Conservation (phyloP, 2,113 vertebrate genomes). For the Burhinus bistriatus region DNA sequence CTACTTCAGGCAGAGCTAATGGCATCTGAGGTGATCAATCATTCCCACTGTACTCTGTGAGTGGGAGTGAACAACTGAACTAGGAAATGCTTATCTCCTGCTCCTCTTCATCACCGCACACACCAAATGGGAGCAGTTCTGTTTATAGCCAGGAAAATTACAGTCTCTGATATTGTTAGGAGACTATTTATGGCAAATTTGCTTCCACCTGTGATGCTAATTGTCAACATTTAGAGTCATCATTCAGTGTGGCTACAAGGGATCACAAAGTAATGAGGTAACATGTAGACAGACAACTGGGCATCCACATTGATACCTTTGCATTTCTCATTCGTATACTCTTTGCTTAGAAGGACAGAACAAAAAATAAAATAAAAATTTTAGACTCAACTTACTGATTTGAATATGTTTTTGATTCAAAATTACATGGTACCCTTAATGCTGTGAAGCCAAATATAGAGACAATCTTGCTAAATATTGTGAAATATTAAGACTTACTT, state of each 20-base stretch:
- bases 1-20: slow-evolving; percentile 41
- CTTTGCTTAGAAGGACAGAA: neutral
- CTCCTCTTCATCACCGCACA: neutral
- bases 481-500: neutral
- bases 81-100: neutral
- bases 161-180: slow-evolving; percentile 11
- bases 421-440: neutral
- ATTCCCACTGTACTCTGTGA: neutral
- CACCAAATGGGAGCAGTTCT: neutral
- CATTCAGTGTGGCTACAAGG: neutral
- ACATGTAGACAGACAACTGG: neutral
- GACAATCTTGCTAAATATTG: neutral
- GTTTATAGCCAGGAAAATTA: neutral
- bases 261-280: neutral
- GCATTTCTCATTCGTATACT: neutral
- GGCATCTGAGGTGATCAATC: neutral
- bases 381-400: neutral
- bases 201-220: slow-evolving; percentile 30
- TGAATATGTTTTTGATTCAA: neutral
- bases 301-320: neutral
- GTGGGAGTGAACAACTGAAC: neutral
- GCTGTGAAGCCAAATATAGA: neutral
- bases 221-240: neutral
- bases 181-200: slow-evolving; percentile 55
- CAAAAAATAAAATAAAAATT: neutral